These are phyloP conservation scores for Malacosoma neustria DNA, from an alignment of 2,888 invertebrate species.

Conservation along the genomic window DNA sequence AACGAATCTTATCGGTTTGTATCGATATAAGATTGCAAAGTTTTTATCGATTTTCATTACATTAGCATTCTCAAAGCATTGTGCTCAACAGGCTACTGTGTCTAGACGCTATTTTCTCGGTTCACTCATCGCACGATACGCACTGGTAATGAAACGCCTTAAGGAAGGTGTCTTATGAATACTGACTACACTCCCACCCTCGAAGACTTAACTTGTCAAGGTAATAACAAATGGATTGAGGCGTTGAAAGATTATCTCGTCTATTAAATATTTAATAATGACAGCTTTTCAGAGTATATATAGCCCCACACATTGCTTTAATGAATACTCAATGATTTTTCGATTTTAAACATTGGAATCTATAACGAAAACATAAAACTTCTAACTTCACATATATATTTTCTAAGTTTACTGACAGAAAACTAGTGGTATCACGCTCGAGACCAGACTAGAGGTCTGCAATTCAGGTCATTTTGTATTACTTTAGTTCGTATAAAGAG, in stretches of 20 bases:
- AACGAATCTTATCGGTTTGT: conserved; percentile 16
- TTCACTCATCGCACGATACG: conserved; percentile 21
- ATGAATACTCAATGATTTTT: too few species aligned
- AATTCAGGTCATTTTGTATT: too few species aligned
- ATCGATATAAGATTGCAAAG: conserved; percentile 12
- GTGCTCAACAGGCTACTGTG: conserved; percentile 4
- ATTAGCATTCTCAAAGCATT: conserved; percentile 25
- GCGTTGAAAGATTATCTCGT: conserved; percentile 23
- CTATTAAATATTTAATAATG: neutral
- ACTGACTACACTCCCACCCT: conserved; percentile 48
- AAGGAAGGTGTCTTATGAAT: conserved; percentile 63
- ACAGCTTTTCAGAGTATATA: neutral
- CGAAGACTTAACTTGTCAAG: conserved; percentile 63
- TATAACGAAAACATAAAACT: too few species aligned
- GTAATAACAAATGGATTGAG: conserved; percentile 50
- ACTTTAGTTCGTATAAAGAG: too few species aligned
- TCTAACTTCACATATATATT: too few species aligned
- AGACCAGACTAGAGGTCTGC: too few species aligned
- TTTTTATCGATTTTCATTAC: conserved; percentile 13
- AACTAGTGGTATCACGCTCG: too few species aligned
- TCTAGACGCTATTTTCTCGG: conserved; percentile 25
- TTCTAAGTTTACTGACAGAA: too few species aligned
- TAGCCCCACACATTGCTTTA: too few species aligned
- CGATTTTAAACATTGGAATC: too few species aligned
- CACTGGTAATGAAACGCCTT: conserved; percentile 39